Base-by-base conservation (phyloP, 2,113 vertebrate genomes). In the Monopterus albus region DNA sequence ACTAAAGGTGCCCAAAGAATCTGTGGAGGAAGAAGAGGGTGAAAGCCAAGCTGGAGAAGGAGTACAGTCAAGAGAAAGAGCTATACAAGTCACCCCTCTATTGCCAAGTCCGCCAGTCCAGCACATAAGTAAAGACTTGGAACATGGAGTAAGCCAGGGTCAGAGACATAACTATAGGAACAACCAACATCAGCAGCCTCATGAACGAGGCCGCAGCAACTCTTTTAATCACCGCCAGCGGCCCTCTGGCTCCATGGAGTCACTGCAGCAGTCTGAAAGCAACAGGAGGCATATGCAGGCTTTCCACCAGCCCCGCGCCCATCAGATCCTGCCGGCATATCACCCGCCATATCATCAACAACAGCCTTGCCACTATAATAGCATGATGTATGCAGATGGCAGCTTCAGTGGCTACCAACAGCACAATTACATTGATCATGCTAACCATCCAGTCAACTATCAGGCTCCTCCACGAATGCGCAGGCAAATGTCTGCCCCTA, bases 401-500 rank as follows among this genome's bases (percentile, higher is more conserved):
- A 81, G 85, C 70, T 69, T 89, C 59, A 87, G 69, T 20, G 78
- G 35, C 77, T 72, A 75, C 63, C 89, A 87, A 75, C 93, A 91
- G 61, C 90, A 91, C 4, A 89, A 88, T 18, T 93, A 91, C 51
- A 63, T 81, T 46, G 94, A 95, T 21, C 92, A 91, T 17, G 83
- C 83, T 2, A 87, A 61, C 85, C 94, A 92, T 75, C 92, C 89
- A 25, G 70, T 76, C 88, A 94, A 87, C 79, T 96, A 94, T 74
- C 94, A 92, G 75, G 94, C 96, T 0, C 98, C 96, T 15, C 97
- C 97, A 0, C 91, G 96, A 67, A 98, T 99, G 95, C 95, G 96
- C 85, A 94, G 98, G 58, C 98, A 99, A 56, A 87, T 96, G 90
- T 99, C 98, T 0, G 96, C 95, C 1, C 98, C 98, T 4, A 98